A percentile compares a stretch with the other conserved stretches of the same genome.
Conservation (phyloP, 2,888 invertebrate genomes). For the Phalera bucephala region DNA sequence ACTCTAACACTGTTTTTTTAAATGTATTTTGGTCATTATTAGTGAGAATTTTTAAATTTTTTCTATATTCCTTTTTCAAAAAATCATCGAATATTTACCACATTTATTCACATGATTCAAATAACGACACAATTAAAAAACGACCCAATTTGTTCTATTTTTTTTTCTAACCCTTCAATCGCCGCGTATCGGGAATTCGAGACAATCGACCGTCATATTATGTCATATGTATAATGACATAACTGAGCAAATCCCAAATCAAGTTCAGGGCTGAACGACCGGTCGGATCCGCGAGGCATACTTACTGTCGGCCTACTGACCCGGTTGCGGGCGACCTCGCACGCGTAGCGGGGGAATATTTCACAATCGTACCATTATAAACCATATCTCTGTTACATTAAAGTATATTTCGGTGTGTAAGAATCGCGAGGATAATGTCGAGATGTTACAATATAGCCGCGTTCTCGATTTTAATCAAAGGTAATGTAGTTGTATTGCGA, state of each 20-base stretch:
- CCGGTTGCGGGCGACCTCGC: constrained; percentile 39
- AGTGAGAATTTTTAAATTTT: too few relatives aligned
- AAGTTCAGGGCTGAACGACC: constrained; percentile 70
- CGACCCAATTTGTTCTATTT: too few relatives aligned
- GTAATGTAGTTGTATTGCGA: constrained; percentile 22
- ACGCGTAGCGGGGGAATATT: constrained; percentile 17
- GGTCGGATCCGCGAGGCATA: constrained; percentile 49
- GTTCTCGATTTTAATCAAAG: constrained; percentile 23
- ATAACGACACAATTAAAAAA: too few relatives aligned
- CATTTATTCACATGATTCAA: too few relatives aligned
- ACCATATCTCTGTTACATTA: constrained; percentile 16
- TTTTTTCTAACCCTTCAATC: not conserved
- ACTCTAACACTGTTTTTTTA: too few relatives aligned
- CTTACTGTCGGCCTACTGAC: constrained; percentile 50
- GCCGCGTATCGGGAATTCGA: not conserved
- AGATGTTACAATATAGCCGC: constrained; percentile 21
- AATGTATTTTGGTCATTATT: too few relatives aligned
- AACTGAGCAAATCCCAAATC: constrained; percentile 47
- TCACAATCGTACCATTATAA: constrained; percentile 14
- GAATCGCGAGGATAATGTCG: constrained; percentile 11
- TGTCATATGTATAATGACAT: constrained; percentile 36
- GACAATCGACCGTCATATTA: constrained; percentile 3
- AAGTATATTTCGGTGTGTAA: constrained; percentile 8
- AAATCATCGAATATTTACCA: too few relatives aligned
- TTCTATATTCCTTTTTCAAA: too few relatives aligned